These are phyloP conservation scores for Molossus alvarezi DNA, from an alignment of 2,797 vertebrate genomes.

Conservation along the genomic window DNA sequence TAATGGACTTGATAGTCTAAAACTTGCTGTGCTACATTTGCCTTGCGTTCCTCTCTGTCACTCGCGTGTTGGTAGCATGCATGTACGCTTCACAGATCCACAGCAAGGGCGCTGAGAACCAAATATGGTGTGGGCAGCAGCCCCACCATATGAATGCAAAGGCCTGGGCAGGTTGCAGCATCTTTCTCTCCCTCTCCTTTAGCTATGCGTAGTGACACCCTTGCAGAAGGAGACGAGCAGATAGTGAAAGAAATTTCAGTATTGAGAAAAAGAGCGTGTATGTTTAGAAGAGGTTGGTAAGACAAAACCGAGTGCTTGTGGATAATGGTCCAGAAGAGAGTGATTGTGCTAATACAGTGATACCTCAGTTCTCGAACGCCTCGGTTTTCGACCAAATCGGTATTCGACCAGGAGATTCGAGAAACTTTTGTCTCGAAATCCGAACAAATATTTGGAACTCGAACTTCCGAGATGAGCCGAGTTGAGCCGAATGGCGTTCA, in stretches of 20 bases:
- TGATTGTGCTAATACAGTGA: not conserved
- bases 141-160: not conserved
- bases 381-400: too few species aligned
- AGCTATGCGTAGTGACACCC: not conserved
- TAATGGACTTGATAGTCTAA: not conserved
- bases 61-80: not conserved
- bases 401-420: too few species aligned
- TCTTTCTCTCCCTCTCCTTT: not conserved
- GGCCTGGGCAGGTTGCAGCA: too few species aligned
- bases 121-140: not conserved
- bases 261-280: not conserved
- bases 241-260: not conserved
- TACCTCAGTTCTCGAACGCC: too few species aligned
- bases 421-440: too few species aligned
- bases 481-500: too few species aligned
- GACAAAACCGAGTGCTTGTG: not conserved
- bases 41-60: not conserved
- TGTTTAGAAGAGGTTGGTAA: not conserved
- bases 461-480: too few species aligned
- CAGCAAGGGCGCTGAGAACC: not conserved
- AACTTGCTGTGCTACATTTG: not conserved
- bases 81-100: not conserved
- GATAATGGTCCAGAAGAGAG: not conserved
- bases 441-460: too few species aligned
- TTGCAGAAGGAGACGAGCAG: not conserved